phyloP scores from a whole-genome alignment of 2,888 invertebrate genomes.

The Caenorhabditis wallacei region DNA sequence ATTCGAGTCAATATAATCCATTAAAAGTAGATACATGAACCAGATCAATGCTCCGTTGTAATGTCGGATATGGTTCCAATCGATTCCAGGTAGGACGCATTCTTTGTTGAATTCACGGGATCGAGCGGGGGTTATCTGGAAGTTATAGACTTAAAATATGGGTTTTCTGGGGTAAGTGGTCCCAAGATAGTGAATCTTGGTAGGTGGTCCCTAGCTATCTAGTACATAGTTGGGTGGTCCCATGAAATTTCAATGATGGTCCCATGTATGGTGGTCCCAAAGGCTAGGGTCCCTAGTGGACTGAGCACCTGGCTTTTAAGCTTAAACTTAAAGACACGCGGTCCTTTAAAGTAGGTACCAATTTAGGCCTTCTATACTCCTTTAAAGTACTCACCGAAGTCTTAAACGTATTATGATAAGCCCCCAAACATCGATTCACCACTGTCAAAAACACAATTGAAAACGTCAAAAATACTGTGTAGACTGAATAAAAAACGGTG shows the following conservation, averaged over 20 bases:
- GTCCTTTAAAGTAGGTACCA: too few species aligned
- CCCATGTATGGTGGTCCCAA: too few species aligned
- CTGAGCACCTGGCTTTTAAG: too few species aligned
- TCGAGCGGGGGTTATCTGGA: constrained; percentile 22
- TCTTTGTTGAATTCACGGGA: constrained; percentile 26
- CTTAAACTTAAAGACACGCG: too few species aligned
- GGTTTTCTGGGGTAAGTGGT: too few species aligned
- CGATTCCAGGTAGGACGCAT: constrained; percentile 36
- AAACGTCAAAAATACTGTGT: not conserved
- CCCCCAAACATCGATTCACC: not conserved
- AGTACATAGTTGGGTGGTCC: too few species aligned
- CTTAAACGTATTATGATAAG: not conserved
- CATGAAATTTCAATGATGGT: too few species aligned
- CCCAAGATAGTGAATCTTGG: too few species aligned
- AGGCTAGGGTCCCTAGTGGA: too few species aligned
- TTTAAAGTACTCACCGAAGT: not conserved
- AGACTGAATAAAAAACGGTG: too few species aligned
- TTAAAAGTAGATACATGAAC: constrained; percentile 14
- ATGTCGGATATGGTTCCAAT: constrained; percentile 34
- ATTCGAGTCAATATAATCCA: constrained; percentile 38
- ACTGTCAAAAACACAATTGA: not conserved
- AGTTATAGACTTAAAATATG: not conserved
- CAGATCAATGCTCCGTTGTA: constrained; percentile 23
- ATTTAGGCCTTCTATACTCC: too few species aligned
- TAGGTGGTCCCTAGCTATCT: too few species aligned